phyloP scores from a whole-genome alignment of 2,113 vertebrate genomes.

The Amblyopsis rosae region DNA sequence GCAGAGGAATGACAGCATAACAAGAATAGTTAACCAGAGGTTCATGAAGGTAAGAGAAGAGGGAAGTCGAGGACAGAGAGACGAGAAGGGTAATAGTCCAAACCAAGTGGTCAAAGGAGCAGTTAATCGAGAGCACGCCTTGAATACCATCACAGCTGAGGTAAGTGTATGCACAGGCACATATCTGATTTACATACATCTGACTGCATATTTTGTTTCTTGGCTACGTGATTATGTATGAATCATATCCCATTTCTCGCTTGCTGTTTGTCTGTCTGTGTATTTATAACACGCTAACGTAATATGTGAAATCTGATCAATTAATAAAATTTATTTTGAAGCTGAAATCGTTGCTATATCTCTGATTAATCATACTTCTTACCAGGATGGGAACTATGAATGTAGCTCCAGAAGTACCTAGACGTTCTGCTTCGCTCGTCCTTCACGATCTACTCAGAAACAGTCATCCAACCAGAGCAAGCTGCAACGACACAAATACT shows the following conservation, averaged over 20 bases:
- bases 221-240: not conserved
- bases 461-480: constrained; percentile 84
- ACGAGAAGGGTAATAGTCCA: constrained; percentile 51
- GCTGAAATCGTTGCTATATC: not conserved
- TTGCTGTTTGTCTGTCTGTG: not conserved
- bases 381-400: constrained; percentile 87
- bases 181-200: not conserved
- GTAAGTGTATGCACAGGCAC: constrained; percentile 64
- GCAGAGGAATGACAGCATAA: constrained; percentile 79
- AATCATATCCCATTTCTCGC: not conserved
- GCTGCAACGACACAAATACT: constrained; percentile 73
- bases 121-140: constrained; percentile 70
- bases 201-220: not conserved
- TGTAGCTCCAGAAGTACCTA: constrained; percentile 87
- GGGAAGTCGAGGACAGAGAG: constrained; percentile 48
- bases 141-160: constrained; percentile 74
- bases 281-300: not conserved
- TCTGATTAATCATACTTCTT: constrained; percentile 19
- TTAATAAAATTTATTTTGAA: not conserved
- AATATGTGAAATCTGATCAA: not conserved
- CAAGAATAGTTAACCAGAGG: constrained; percentile 88
- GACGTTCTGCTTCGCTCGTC: constrained; percentile 89
- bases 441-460: constrained; percentile 79
- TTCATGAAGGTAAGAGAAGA: constrained; percentile 86
- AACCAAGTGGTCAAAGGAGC: constrained; percentile 70